phyloP scores from a whole-genome alignment of 2,888 invertebrate genomes.

The Orgyia antiqua region DNA sequence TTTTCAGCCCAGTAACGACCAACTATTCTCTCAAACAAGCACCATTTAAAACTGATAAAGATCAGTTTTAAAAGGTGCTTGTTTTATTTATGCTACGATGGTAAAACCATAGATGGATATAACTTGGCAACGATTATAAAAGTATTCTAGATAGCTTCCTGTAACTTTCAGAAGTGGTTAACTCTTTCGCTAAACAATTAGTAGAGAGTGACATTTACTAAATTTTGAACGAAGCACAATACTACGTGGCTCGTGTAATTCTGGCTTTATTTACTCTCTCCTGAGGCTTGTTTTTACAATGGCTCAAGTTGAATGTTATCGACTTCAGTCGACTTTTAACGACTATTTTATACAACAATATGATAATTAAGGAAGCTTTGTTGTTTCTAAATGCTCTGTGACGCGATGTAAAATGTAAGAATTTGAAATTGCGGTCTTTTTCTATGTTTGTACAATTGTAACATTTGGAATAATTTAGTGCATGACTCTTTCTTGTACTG shows the following conservation, averaged over 20 bases:
- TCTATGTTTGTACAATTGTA: slow-evolving; percentile 10
- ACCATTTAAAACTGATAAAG: too few species aligned
- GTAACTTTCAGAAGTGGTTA: too few species aligned
- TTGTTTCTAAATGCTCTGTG: slow-evolving; percentile 41
- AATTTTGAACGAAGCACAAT: slow-evolving; percentile 15
- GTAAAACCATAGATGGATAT: too few species aligned
- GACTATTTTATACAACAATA: slow-evolving; percentile 70
- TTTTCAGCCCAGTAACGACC: too few species aligned
- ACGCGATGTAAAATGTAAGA: slow-evolving; percentile 27
- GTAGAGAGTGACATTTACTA: background rate
- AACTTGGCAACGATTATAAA: too few species aligned
- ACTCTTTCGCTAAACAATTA: too few species aligned
- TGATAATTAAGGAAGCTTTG: slow-evolving; percentile 61
- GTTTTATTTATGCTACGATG: too few species aligned
- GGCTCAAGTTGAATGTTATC: slow-evolving; percentile 58
- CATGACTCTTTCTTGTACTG: slow-evolving; percentile 2
- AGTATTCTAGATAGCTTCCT: too few species aligned
- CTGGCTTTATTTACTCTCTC: slow-evolving; percentile 40
- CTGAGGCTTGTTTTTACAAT: slow-evolving; percentile 58
- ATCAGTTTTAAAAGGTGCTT: too few species aligned
- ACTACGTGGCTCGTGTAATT: slow-evolving; percentile 20
- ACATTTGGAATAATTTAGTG: slow-evolving; percentile 9
- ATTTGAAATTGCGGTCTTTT: slow-evolving; percentile 20
- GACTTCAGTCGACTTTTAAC: slow-evolving; percentile 66
- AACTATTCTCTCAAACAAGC: too few species aligned